Conservation (phyloP, 2,113 vertebrate genomes). For the Calidris pugnax region DNA sequence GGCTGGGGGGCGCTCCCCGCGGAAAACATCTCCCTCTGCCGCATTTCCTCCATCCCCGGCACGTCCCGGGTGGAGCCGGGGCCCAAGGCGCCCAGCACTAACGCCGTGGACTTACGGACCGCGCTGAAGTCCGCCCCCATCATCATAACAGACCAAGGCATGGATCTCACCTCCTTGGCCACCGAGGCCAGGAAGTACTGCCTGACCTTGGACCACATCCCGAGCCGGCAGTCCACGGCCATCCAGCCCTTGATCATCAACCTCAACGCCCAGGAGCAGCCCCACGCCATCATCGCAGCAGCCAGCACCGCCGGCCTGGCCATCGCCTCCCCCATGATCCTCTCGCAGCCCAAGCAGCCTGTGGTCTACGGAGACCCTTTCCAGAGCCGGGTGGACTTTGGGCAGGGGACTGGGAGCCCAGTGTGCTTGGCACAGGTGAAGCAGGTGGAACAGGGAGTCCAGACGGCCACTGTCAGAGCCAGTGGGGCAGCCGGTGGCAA, state of each 20-base stretch:
- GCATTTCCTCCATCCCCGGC: slow-evolving; percentile 88
- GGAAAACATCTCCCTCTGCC: slow-evolving; percentile 90
- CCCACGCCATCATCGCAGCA: slow-evolving; percentile 82
- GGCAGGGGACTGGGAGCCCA: slow-evolving; percentile 88
- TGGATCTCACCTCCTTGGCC: slow-evolving; percentile 96
- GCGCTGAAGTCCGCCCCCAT: slow-evolving; percentile 88
- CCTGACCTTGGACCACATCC: slow-evolving; percentile 84
- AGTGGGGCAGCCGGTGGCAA: slow-evolving; percentile 60
- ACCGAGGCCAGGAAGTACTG: slow-evolving; percentile 91
- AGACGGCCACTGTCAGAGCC: slow-evolving; percentile 64
- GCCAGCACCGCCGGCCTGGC: slow-evolving; percentile 88
- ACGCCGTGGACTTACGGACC: slow-evolving; percentile 88
- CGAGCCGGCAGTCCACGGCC: slow-evolving; percentile 86
- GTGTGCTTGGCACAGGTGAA: slow-evolving; percentile 91
- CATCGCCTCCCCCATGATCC: slow-evolving; percentile 86
- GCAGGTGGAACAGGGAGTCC: slow-evolving; percentile 76
- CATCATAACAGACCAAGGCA: slow-evolving; percentile 97
- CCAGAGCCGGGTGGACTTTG: slow-evolving; percentile 92
- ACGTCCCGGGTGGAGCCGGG: slow-evolving; percentile 85
- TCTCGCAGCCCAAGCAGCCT: slow-evolving; percentile 88
- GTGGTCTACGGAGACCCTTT: slow-evolving; percentile 93
- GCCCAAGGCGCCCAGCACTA: slow-evolving; percentile 77
- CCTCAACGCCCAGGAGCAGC: slow-evolving; percentile 93
- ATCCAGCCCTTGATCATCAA: slow-evolving; percentile 97
- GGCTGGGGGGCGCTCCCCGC: slow-evolving; percentile 84